Evolutionary conservation across 2,113 vertebrate species (phyloP).

Genomic region (Alces alces): DNA sequence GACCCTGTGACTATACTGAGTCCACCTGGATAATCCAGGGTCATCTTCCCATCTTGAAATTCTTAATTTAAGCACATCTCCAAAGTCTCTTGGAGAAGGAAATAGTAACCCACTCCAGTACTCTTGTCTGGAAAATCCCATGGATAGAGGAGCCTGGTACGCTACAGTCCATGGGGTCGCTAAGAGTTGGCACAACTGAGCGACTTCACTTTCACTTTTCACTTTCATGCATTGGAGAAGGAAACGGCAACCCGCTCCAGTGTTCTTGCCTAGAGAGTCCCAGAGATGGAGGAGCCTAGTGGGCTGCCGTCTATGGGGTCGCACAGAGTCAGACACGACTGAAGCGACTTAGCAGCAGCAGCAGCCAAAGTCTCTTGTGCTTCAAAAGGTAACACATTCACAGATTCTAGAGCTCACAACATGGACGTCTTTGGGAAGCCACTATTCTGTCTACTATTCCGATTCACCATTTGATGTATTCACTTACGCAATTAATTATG

Average conservation of each 20-base stretch:
- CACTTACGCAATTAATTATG: not conserved
- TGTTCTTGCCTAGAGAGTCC: not conserved
- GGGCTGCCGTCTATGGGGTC: not conserved
- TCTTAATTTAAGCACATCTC: not conserved
- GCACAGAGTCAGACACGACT: not conserved
- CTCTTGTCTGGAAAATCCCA: not conserved
- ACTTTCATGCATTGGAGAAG: not conserved
- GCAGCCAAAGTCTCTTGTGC: not conserved
- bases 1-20: not conserved
- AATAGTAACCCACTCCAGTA: not conserved
- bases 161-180: accelerated
- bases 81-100: not conserved
- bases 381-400: not conserved
- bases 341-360: not conserved
- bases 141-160: not conserved
- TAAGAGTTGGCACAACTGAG: not conserved
- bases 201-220: not conserved
- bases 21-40: not conserved
- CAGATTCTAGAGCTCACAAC: not conserved
- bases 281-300: not conserved
- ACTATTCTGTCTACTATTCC: not conserved
- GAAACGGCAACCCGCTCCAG: not conserved
- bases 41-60: not conserved
- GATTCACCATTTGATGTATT: not conserved
- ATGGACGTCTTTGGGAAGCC: not conserved